Percentiles rank a stretch among this genome's conserved stretches.
These are phyloP conservation scores for Sisyra nigra DNA, from an alignment of 2,888 invertebrate species.

Conservation along the genomic window DNA sequence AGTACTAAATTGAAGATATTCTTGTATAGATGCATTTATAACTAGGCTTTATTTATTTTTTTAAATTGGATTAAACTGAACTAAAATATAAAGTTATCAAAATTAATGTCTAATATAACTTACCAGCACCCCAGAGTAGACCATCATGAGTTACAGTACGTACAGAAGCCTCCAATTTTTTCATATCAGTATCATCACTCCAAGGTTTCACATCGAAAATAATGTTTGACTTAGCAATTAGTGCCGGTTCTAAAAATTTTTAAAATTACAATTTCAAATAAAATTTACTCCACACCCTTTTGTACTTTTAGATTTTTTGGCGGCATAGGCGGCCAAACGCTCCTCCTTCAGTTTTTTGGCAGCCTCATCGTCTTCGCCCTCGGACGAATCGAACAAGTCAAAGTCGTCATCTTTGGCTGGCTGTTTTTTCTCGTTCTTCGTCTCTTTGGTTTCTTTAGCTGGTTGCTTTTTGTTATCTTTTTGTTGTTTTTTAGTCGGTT, in stretches of 20 bases:
- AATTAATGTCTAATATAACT: conserved; percentile 19
- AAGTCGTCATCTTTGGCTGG: conserved; percentile 47
- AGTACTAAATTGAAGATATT: too few relatives aligned
- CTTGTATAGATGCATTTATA: too few relatives aligned
- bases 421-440: conserved; percentile 10
- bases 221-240: conserved; percentile 90
- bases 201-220: conserved; percentile 88
- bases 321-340: conserved; percentile 74
- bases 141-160: conserved; percentile 69
- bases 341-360: conserved; percentile 63
- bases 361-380: conserved; percentile 59
- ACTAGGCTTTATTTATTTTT: too few relatives aligned
- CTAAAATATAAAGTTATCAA: conserved; percentile 8
- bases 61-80: too few relatives aligned
- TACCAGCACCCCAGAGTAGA: conserved; percentile 79
- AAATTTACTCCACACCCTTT: too few relatives aligned
- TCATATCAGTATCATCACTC: conserved; percentile 91
- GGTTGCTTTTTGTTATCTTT: too few relatives aligned
- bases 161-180: conserved; percentile 62
- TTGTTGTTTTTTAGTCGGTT: too few relatives aligned
- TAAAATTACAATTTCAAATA: conserved; percentile 6
- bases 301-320: conserved; percentile 84
- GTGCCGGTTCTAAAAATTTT: conserved; percentile 49
- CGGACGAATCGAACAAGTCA: conserved; percentile 69
- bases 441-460: not conserved